A percentile compares a stretch with the other conserved stretches of the same genome.
phyloP scores from a whole-genome alignment of 2,888 invertebrate species.

The Adineta ricciae region DNA sequence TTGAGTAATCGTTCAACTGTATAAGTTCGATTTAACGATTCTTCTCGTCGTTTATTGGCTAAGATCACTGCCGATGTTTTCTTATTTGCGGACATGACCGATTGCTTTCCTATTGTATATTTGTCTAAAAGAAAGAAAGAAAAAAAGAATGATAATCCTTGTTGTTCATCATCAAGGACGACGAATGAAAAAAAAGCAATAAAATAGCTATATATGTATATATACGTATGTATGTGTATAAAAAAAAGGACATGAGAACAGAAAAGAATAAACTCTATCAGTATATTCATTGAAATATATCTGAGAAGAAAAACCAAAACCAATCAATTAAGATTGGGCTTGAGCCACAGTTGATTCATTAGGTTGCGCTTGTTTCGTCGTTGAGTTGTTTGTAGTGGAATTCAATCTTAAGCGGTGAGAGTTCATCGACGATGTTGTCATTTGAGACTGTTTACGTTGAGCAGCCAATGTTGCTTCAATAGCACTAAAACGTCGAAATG shows the following conservation, averaged over 20 bases:
- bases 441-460: conserved; percentile 2
- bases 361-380: neutral
- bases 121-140: neutral
- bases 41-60: neutral
- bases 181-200: conserved; percentile 10
- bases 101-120: neutral
- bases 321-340: neutral
- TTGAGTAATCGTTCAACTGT: neutral
- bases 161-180: neutral
- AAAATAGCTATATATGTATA: conserved; percentile 12
- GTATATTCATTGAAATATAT: neutral
- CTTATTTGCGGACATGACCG: neutral
- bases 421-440: neutral
- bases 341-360: neutral
- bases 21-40: neutral
- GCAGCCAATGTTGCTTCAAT: conserved; percentile 18
- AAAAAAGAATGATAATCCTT: conserved; percentile 2
- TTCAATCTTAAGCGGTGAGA: neutral
- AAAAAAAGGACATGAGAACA: neutral
- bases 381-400: neutral
- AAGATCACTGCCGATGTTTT: neutral
- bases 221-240: neutral
- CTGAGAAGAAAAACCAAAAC: neutral
- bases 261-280: conserved; percentile 3
- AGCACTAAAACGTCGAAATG: conserved; percentile 17